Conservation (phyloP, 2,797 vertebrate species). For the Mormyrops attenuatus region DNA sequence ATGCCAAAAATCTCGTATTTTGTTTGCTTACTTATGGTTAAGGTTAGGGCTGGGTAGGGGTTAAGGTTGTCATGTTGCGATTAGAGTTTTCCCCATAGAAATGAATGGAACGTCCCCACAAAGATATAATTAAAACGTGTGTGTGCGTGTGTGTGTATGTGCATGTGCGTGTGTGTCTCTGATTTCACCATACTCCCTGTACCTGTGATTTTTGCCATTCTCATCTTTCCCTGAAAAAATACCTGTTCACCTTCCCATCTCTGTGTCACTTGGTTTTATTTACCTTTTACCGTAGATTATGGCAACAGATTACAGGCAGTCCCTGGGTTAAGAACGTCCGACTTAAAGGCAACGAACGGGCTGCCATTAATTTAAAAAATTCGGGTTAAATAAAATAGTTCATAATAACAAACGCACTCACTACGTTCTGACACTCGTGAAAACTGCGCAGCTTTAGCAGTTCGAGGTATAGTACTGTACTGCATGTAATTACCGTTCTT, state of each 20-base stretch:
- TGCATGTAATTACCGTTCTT: background rate
- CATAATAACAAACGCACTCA: background rate
- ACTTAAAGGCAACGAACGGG: background rate
- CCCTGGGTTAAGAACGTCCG: background rate
- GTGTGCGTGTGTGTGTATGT: too few relatives aligned
- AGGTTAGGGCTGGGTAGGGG: too few relatives aligned
- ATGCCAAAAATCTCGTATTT: too few relatives aligned
- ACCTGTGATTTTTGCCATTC: background rate
- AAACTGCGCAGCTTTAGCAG: background rate
- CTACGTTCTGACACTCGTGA: background rate
- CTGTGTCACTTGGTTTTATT: background rate
- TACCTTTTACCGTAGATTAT: background rate
- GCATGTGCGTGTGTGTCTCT: background rate
- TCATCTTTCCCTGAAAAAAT: background rate
- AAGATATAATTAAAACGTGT: background rate
- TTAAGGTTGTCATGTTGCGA: background rate
- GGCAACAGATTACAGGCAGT: background rate
- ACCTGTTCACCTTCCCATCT: background rate
- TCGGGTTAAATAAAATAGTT: background rate
- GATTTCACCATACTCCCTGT: background rate
- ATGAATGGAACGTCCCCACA: background rate
- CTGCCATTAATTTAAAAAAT: background rate
- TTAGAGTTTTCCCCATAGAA: background rate
- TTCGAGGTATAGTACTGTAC: background rate
- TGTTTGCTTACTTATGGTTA: too few relatives aligned